Conservation (phyloP, 35 echinoderm and acorn worm genomes). For the Lytechinus pictus region DNA sequence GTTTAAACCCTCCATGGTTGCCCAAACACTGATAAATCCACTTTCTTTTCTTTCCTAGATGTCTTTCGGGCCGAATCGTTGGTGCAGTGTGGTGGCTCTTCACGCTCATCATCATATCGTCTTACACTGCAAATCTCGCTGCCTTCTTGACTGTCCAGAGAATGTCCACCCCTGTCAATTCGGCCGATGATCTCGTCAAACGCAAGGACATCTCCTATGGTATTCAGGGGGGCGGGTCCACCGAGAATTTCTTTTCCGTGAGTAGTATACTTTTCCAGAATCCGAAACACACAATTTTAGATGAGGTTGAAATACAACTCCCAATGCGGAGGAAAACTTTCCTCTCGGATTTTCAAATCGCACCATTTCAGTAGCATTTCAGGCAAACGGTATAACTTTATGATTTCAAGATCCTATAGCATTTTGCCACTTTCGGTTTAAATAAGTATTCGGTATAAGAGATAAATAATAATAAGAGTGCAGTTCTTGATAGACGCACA, state of each 20-base stretch:
- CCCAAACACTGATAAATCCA: background rate
- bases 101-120: conserved; percentile 95
- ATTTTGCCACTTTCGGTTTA: too few relatives aligned
- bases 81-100: conserved; percentile 99
- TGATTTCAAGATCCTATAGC: too few relatives aligned
- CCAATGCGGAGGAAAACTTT: too few relatives aligned
- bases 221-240: conserved; percentile 64
- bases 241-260: conserved; percentile 83
- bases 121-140: conserved; percentile 97
- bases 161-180: conserved; percentile 83
- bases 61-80: conserved; percentile 87
- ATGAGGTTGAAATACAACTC: too few relatives aligned
- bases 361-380: too few relatives aligned
- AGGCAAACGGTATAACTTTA: too few relatives aligned
- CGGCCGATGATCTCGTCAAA: conserved; percentile 78
- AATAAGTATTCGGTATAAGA: too few relatives aligned
- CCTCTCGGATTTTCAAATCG: too few relatives aligned
- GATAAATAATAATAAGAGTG: too few relatives aligned
- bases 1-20: background rate
- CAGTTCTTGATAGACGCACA: too few relatives aligned
- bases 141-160: conserved; percentile 93
- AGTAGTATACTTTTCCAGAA: background rate
- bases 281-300: too few relatives aligned
- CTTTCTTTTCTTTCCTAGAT: conserved; percentile 53
- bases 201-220: conserved; percentile 89